phyloP scores from a whole-genome alignment of 2,113 vertebrate species.

The Hyaena hyaena region DNA sequence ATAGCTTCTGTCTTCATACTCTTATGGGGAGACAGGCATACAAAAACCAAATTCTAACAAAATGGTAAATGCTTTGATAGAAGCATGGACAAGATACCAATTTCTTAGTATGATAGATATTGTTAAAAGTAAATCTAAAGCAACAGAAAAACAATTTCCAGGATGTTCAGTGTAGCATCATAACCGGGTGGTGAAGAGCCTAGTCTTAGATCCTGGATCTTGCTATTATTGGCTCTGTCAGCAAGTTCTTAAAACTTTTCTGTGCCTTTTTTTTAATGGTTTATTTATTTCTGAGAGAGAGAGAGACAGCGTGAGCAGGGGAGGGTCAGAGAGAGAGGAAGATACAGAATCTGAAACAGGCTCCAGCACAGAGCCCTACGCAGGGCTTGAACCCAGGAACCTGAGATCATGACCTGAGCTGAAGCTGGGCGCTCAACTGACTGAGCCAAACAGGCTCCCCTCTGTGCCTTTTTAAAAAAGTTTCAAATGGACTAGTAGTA shows the following conservation, averaged over 20 bases:
- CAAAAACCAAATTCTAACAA: neutral
- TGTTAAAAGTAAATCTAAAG: conserved; percentile 35
- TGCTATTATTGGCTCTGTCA: neutral
- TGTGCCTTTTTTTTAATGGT: neutral
- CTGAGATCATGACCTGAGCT: no score
- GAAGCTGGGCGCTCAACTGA: no score
- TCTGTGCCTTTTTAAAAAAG: neutral
- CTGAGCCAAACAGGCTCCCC: no score
- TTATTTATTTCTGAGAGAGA: no score
- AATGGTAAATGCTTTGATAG: neutral
- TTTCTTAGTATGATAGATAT: neutral
- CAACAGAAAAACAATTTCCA: neutral
- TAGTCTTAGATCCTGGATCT: neutral
- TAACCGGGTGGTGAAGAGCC: neutral
- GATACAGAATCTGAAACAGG: no score
- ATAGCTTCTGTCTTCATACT: neutral
- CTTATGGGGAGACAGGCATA: neutral
- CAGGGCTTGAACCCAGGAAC: no score
- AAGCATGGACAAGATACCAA: neutral
- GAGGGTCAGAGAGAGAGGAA: no score
- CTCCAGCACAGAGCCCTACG: no score
- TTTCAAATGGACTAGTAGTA: neutral
- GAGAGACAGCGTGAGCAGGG: no score
- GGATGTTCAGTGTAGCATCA: neutral
- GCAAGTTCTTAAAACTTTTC: neutral